These are phyloP conservation scores for Bovichtus variegatus DNA, from an alignment of 2,797 vertebrate species.

Conservation along the genomic window DNA sequence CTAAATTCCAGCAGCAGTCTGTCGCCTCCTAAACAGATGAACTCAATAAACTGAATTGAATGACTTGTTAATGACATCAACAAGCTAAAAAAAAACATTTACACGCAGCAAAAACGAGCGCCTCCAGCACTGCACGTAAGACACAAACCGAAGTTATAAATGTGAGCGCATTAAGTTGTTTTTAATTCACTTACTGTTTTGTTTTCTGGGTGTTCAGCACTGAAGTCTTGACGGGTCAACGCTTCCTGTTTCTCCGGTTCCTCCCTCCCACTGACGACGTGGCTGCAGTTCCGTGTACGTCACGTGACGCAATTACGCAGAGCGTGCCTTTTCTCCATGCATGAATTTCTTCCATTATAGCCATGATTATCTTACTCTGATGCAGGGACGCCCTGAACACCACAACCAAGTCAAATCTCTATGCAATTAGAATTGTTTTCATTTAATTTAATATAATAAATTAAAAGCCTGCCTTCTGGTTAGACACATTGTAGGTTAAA, in stretches of 20 bases:
- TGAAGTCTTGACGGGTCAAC: not conserved
- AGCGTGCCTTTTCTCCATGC: not conserved
- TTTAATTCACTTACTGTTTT: conserved; percentile 57
- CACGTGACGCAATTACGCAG: conserved; percentile 35
- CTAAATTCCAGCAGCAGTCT: not conserved
- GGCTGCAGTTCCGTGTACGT: conserved; percentile 57
- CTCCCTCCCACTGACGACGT: conserved; percentile 49
- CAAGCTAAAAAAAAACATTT: not conserved
- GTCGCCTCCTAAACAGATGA: conserved; percentile 8
- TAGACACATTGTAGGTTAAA: not conserved
- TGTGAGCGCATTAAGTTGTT: fast-evolving
- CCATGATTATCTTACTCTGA: not conserved
- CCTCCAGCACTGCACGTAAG: not conserved
- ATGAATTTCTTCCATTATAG: not conserved
- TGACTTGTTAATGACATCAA: not conserved
- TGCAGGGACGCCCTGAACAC: not conserved
- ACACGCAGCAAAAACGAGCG: not conserved
- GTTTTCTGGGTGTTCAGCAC: not conserved
- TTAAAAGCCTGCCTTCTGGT: not conserved
- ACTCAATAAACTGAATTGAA: conserved; percentile 22
- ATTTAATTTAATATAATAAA: not conserved
- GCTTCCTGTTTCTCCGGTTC: conserved; percentile 36
- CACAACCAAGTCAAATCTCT: not conserved
- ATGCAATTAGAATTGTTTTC: not conserved
- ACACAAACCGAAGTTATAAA: not conserved